Conservation (phyloP, 2,113 vertebrate species). For the Aptenodytes patagonicus region DNA sequence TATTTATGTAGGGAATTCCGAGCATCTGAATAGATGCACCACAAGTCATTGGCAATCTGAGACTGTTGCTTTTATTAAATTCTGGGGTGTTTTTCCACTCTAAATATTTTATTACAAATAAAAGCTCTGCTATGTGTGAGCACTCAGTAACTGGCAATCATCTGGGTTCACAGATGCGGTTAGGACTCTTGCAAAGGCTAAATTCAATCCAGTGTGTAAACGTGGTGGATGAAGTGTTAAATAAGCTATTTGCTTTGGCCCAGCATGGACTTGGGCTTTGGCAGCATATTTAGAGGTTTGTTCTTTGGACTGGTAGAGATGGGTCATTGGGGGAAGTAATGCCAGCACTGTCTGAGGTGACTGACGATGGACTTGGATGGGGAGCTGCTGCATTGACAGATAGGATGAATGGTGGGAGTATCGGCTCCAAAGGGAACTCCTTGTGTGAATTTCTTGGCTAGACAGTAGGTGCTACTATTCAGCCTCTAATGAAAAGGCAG, state of each 20-base stretch:
- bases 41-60: constrained; percentile 35
- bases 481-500: neutral
- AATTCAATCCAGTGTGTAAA: constrained; percentile 40
- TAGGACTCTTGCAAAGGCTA: constrained; percentile 12
- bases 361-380: neutral
- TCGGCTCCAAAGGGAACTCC: neutral
- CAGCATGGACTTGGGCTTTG: neutral
- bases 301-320: neutral
- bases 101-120: constrained; percentile 61
- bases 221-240: constrained; percentile 47
- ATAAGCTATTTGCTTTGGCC: constrained; percentile 58
- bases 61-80: constrained; percentile 61
- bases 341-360: neutral
- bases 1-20: constrained; percentile 48
- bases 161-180: constrained; percentile 21
- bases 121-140: constrained; percentile 42
- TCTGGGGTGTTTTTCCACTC: constrained; percentile 50
- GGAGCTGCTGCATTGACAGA: neutral
- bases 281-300: neutral
- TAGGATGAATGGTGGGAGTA: neutral
- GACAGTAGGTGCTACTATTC: neutral
- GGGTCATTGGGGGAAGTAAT: neutral
- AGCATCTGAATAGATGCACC: constrained; percentile 38
- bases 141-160: constrained; percentile 31
- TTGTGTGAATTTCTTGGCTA: constrained; percentile 7